phyloP scores from a whole-genome alignment of 2,888 invertebrate genomes.

The Parnassius orleans region DNA sequence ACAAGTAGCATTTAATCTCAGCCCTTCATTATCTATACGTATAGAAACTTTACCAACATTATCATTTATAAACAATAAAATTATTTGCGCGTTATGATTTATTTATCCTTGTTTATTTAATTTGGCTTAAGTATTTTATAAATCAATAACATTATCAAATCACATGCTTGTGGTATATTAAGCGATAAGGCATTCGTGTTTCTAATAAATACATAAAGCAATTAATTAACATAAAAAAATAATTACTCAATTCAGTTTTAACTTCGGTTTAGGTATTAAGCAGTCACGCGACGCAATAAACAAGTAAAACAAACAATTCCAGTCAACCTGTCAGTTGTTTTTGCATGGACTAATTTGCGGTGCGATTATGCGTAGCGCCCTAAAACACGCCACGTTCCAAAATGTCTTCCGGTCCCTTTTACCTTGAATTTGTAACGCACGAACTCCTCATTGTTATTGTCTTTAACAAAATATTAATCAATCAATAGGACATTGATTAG shows the following conservation, averaged over 20 bases:
- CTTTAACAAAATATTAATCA: too few relatives aligned
- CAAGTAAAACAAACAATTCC: not conserved
- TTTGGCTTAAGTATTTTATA: too few relatives aligned
- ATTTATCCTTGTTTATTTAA: too few relatives aligned
- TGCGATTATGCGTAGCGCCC: slow-evolving; percentile 1
- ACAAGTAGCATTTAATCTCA: too few relatives aligned
- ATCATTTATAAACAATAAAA: too few relatives aligned
- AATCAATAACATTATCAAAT: too few relatives aligned
- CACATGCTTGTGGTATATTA: too few relatives aligned
- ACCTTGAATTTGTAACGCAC: not conserved
- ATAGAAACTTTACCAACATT: too few relatives aligned
- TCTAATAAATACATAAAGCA: not conserved
- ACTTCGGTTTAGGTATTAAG: not conserved
- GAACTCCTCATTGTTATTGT: too few relatives aligned
- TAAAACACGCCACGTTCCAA: not conserved
- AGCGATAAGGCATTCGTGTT: not conserved
- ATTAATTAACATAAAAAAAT: not conserved
- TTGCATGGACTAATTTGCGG: not conserved
- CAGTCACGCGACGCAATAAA: not conserved
- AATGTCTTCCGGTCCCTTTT: not conserved
- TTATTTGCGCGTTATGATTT: too few relatives aligned
- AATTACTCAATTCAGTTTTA: not conserved
- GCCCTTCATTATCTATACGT: too few relatives aligned
- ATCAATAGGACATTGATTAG: too few relatives aligned
- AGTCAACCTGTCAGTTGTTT: not conserved